These are phyloP conservation scores for Eueides isabella DNA, from an alignment of 1,140 invertebrate genomes.

Conservation along the genomic window DNA sequence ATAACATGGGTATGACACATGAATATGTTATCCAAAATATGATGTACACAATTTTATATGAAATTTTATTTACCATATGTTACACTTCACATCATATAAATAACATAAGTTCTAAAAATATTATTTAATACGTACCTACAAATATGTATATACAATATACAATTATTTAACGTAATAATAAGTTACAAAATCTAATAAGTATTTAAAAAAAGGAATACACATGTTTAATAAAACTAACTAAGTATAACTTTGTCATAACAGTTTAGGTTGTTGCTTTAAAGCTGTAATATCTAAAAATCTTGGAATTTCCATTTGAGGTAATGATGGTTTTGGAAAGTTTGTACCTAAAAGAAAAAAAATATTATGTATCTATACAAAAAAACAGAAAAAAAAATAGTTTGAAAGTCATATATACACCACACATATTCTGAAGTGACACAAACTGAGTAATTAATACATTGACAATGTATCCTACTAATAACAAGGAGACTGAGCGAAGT, in stretches of 20 bases:
- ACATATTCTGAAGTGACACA: too few species aligned
- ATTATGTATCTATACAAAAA: too few species aligned
- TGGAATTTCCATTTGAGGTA: conserved; percentile 65
- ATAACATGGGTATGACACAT: too few species aligned
- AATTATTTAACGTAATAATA: not conserved
- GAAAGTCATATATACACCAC: not conserved
- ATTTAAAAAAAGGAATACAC: not conserved
- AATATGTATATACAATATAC: not conserved
- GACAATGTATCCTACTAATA: too few species aligned
- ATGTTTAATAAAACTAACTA: not conserved
- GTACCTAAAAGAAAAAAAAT: conserved; percentile 49
- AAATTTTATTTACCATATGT: not conserved
- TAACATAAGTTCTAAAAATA: not conserved
- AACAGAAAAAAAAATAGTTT: too few species aligned
- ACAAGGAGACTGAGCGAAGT: too few species aligned
- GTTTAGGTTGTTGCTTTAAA: conserved; percentile 85
- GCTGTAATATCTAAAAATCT: conserved; percentile 86
- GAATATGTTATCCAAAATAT: not conserved
- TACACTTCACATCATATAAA: not conserved
- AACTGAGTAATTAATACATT: too few species aligned
- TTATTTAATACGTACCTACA: not conserved
- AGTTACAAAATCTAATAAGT: not conserved
- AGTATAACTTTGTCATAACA: conserved; percentile 73
- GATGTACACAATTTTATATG: not conserved
- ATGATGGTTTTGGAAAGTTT: conserved; percentile 32